Evolutionary conservation across 2,888 invertebrate species (phyloP).

Genomic region (Epirrita christyi): DNA sequence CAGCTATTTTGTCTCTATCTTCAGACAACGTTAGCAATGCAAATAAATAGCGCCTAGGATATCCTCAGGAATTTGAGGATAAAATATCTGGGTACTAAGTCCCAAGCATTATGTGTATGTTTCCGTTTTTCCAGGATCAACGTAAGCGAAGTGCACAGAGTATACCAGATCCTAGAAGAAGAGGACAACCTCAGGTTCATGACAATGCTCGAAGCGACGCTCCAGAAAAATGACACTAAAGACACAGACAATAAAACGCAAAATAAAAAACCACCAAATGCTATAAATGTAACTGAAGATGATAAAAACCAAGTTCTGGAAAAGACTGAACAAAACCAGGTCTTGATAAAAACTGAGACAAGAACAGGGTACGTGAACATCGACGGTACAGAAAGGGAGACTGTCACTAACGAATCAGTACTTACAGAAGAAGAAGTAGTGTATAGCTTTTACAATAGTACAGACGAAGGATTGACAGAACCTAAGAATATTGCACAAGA

Average conservation of each 20-base stretch:
- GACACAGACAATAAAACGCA: slow-evolving; percentile 30
- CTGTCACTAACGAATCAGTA: slow-evolving; percentile 61
- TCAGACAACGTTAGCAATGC: too few relatives aligned
- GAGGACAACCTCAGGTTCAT: slow-evolving; percentile 77
- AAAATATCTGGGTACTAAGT: too few relatives aligned
- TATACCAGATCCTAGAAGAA: slow-evolving; percentile 78
- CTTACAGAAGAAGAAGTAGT: slow-evolving; percentile 65
- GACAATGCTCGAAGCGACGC: slow-evolving; percentile 67
- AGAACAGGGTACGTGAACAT: slow-evolving; percentile 75
- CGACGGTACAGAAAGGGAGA: slow-evolving; percentile 75
- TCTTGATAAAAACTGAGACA: slow-evolving; percentile 75
- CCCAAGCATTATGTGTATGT: background rate
- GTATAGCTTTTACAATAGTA: slow-evolving; percentile 55
- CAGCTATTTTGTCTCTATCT: too few relatives aligned
- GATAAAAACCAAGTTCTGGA: background rate
- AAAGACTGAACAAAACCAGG: slow-evolving; percentile 54
- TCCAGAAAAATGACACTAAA: slow-evolving; percentile 48
- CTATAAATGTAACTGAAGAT: slow-evolving; percentile 29
- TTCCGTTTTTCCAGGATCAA: slow-evolving; percentile 67
- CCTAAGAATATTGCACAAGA: slow-evolving; percentile 2
- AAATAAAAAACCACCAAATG: slow-evolving; percentile 26
- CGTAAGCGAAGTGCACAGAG: slow-evolving; percentile 76
- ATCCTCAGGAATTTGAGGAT: too few relatives aligned
- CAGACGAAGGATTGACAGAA: slow-evolving; percentile 30
- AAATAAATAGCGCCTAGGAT: too few relatives aligned